Base-by-base conservation (phyloP, 23 tunicate genomes). In the Botrylloides violaceus region DNA sequence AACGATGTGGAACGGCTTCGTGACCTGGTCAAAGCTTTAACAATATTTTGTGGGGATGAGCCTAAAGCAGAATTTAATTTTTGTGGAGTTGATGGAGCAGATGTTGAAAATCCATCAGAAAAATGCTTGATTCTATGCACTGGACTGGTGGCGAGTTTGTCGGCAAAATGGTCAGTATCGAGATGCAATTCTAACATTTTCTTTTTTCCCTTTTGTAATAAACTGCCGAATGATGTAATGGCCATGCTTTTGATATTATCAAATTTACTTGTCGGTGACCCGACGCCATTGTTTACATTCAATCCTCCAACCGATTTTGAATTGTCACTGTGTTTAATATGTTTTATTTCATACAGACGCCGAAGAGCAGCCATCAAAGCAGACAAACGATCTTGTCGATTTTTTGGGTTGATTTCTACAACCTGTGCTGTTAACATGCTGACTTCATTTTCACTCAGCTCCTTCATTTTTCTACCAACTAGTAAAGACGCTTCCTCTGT, bases 141-240 rank as follows among this genome's bases (percentile, higher is more conserved):
- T 0, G 95, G 95, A 28, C 95, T 87, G 36, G 70, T 66, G 27
- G 73, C 76, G 60, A 70, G 81, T 43, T 43, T 39, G 6, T 68
- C 74, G 12, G 74, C 36, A 23, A 43, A 32, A 27, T 76, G 76
- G 50, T 87, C 94, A 0, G 85, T 77, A 71, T 85, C 95, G 34
- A 81, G 82, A 34, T 87, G 95, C 27, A 87, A 32, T 39, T 87
- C 95, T 20, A 80, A 86, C 95, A 87, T 87, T 48, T 76, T 80
- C 79, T 87, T 84, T 25, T 75, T 55, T 2, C 95, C 95, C 79
- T 80, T 68, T 26, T 66, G 74, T 26, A 55, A 26, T 32, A 87
- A 35, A 71, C 86, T 87, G 62, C 59, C 84, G 29, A 87, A 63
- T 18, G 95, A 87, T 20, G 76, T 87, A 48, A 77, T 87, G 9